phyloP scores from a whole-genome alignment of 2,888 invertebrate species.

The Apamea crenata region DNA sequence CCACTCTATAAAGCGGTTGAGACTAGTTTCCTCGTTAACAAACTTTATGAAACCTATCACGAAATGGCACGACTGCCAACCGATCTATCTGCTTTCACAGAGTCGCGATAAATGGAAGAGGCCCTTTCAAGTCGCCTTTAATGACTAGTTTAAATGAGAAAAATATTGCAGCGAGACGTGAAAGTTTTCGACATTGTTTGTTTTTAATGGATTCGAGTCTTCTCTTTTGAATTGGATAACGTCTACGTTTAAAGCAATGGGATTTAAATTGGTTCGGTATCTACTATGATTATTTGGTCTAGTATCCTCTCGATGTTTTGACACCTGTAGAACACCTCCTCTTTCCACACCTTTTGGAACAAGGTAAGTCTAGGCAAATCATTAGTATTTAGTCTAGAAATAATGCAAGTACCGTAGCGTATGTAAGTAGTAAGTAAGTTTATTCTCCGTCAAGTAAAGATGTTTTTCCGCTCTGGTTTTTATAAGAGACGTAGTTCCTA shows the following conservation, averaged over 20 bases:
- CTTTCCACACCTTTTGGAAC: background rate
- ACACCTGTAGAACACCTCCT: background rate
- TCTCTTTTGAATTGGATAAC: background rate
- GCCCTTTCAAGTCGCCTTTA: conserved; percentile 30
- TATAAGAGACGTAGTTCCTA: too few species aligned
- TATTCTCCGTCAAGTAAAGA: background rate
- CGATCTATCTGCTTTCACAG: conserved; percentile 34
- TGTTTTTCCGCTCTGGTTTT: too few species aligned
- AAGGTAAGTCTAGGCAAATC: background rate
- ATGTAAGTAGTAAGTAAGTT: background rate
- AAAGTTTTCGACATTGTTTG: background rate
- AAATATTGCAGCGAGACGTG: conserved; percentile 22
- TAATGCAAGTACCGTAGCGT: background rate
- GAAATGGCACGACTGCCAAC: conserved; percentile 48
- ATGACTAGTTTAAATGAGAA: conserved; percentile 23
- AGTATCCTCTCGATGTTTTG: background rate
- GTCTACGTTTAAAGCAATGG: background rate
- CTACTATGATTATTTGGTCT: background rate
- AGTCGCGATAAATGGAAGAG: conserved; percentile 39
- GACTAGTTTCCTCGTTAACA: conserved; percentile 65
- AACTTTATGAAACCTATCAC: conserved; percentile 67
- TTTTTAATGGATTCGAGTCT: conserved; percentile 6
- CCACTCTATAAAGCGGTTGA: conserved; percentile 58
- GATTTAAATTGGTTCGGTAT: background rate
- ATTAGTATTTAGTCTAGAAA: background rate